Conservation (phyloP, 2,113 vertebrate genomes). For the Edolisoma coerulescens region DNA sequence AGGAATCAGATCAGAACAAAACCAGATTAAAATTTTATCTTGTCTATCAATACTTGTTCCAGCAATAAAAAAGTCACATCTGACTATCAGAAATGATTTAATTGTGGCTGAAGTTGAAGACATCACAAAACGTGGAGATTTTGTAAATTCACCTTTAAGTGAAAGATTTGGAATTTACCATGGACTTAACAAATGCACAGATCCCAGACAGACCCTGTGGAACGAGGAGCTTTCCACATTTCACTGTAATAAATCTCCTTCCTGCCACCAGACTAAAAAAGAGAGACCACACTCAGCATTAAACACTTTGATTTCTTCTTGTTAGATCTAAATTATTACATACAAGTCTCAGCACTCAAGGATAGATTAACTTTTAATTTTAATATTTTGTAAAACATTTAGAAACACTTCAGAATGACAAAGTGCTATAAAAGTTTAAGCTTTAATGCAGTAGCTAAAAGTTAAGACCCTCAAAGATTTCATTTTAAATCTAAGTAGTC, state of each 20-base stretch:
- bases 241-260: background rate
- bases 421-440: background rate
- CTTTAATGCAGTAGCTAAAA: background rate
- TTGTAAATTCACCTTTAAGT: background rate
- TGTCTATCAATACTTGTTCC: background rate
- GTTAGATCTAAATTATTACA: background rate
- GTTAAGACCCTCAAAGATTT: background rate
- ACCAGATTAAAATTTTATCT: background rate
- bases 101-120: background rate
- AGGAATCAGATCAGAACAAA: background rate
- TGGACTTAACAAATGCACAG: background rate
- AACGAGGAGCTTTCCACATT: background rate
- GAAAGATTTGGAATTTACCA: background rate
- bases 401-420: background rate
- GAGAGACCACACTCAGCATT: background rate
- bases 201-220: background rate
- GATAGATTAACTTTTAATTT: slow-evolving; percentile 13
- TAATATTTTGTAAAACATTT: slow-evolving; percentile 17
- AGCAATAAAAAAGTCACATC: background rate
- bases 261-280: background rate
- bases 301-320: background rate
- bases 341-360: background rate
- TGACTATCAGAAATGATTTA: background rate
- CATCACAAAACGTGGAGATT: background rate
- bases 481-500: background rate